Evolutionary conservation across 2,113 vertebrate species (phyloP).

Genomic region (Phalacrocorax brasilianus): DNA sequence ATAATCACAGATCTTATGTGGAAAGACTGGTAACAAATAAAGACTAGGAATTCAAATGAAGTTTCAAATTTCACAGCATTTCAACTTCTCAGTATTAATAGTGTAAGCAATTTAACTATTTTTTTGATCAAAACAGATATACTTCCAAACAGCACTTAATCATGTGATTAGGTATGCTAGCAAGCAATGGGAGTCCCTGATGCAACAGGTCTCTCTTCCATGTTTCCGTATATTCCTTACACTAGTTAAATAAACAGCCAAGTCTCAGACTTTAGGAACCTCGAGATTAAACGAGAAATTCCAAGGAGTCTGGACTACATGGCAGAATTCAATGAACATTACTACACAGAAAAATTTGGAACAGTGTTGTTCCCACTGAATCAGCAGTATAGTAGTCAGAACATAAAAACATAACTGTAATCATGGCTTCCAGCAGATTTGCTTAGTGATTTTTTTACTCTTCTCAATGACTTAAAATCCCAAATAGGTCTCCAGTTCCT

Average conservation of each 20-base stretch:
- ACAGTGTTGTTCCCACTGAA: not conserved
- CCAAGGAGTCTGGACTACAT: not conserved
- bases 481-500: not conserved
- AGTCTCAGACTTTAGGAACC: not conserved
- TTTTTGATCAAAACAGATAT: not conserved
- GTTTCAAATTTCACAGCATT: not conserved
- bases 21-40: not conserved
- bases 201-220: accelerated
- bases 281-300: not conserved
- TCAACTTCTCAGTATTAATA: not conserved
- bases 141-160: not conserved
- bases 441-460: not conserved
- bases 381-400: not conserved
- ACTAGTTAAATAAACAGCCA: not conserved
- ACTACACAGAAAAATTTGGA: not conserved
- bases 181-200: not conserved
- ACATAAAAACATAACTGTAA: not conserved
- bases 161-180: not conserved
- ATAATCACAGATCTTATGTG: not conserved
- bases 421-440: not conserved
- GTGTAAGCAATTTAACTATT: not conserved
- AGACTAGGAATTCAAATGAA: not conserved
- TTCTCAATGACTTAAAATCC: not conserved
- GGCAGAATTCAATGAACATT: not conserved
- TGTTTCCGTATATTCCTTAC: not conserved